A percentile compares a stretch with the other conserved stretches of the same genome.
These are phyloP conservation scores for Mesocricetus auratus DNA, from an alignment of 2,113 vertebrate genomes.

Conservation along the genomic window DNA sequence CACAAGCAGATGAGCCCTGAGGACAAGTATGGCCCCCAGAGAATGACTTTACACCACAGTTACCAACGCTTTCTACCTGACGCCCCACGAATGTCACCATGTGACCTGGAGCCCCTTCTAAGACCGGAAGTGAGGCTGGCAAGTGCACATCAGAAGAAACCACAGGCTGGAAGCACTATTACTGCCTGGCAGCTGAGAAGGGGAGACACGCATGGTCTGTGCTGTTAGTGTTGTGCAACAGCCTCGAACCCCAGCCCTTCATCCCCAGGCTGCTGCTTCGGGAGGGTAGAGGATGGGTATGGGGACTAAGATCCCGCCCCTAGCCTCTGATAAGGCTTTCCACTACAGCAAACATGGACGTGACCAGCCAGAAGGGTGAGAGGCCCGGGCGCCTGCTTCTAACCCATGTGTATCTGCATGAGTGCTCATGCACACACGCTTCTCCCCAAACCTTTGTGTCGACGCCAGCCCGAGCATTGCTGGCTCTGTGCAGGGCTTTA, in stretches of 20 bases:
- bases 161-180: not conserved
- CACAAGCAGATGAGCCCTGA: not conserved
- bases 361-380: not conserved
- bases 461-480: not conserved
- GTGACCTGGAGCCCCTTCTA: not conserved
- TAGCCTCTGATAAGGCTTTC: not conserved
- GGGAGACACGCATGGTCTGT: not conserved
- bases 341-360: not conserved
- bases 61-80: not conserved
- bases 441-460: not conserved
- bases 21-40: not conserved
- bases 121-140: accelerated
- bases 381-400: not conserved
- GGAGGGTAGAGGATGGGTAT: not conserved
- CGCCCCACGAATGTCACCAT: not conserved
- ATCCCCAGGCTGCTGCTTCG: not conserved
- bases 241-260: not conserved
- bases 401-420: accelerated
- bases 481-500: not conserved
- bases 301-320: not conserved
- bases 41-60: not conserved
- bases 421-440: no score
- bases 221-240: no score
- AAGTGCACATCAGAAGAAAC: not conserved
- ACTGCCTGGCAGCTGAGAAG: not conserved